Evolutionary conservation across 2,113 vertebrate genomes (phyloP), one percentile per base, ranked within the genome.

Genomic region (Myiopsitta monachus): DNA sequence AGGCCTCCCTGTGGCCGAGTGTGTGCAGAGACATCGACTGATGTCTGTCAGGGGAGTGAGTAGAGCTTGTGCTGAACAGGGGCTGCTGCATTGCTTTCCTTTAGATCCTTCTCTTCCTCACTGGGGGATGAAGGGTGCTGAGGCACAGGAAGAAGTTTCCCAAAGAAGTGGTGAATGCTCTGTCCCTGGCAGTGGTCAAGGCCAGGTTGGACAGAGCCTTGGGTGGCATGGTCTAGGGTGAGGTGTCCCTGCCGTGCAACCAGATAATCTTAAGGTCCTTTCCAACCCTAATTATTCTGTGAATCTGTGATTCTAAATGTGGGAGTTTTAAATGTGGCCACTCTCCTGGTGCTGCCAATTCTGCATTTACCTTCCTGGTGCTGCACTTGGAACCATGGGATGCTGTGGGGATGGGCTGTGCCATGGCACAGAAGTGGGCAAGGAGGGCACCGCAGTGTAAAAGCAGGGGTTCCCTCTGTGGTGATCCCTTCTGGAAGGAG

Each of bases 21-120:
- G 80, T 94, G 24, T 79, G 3, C 1, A 6, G 75, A 24, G 36
- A 85, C 94, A 41, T 1, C 80, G 97, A 5, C 94, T 97, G 86
- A 74, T 78, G 31, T 66, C 73, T 97, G 31, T 92, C 94, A 6
- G 94, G 61, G 95, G 93, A 97, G 97, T 91, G 27, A 88, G 81
- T 27, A n/a, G 10, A 36, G 59, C 64, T 47, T 27, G 15, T 70
- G 8, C 46, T n/a, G 57, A 69, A 1, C 31, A 18, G 46, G 39
- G 22, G 0, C 39, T 81, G 52, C 24, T 39, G 16, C 10, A 0
- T 11, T 80, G 72, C 6, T 31, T 82, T 61, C 26, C 33, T 54
- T 76, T 6, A 3, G 14, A 43, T 57, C 30, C 36, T 68, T 55
- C 43, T 63, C 22, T 44, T 66, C 54, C 38, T 51, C 0, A 0